Base-by-base conservation (phyloP, 2,113 vertebrate species). In the Prinia subflava region DNA sequence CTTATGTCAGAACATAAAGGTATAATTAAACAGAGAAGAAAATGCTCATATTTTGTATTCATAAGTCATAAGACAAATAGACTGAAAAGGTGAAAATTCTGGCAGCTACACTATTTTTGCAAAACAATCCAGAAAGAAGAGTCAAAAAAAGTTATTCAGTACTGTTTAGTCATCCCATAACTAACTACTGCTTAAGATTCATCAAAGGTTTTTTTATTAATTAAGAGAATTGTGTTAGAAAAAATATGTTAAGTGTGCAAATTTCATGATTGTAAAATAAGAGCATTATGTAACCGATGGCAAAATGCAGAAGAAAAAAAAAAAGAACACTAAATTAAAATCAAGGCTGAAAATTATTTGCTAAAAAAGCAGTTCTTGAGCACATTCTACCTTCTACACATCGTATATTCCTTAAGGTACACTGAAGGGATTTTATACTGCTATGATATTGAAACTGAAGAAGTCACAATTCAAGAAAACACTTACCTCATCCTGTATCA, bases 61-160 rank as follows among this genome's bases (percentile, higher is more conserved):
- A 2, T 14, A 75, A 75, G 15, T 65, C 46, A 28, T 33, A 75
- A 27, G 12, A 35, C 23, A 64, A 84, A 35, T 17, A 64, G 6
- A 41, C 7, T 41, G 59, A 57, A 89, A 62, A 41, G 1, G 5
- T 55, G 1, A 7, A 37, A 28, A 33, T 79, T 56, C 11, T 69
- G 57, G 9, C 3, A 53, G 9, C 8, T 46, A 11, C 21, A 15
- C 0, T 1, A n/a, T 44, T 25, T 30, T 41, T 57, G 4, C 6
- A 85, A 52, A 25, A n/a, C 10, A 31, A 14, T 46, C 11, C 80
- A 76, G 20, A 77, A 2, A 87, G 5, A 55, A 37, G 15, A 52
- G 10, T 53, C 3, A 55, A 59, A 84, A 77, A 42, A 59, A 33
- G 7, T 39, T 49, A 41, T 31, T 67, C 2, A 18, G 4, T 62